These are phyloP conservation scores for Sebastes alutus DNA, from an alignment of 2,797 vertebrate genomes.

Conservation along the genomic window DNA sequence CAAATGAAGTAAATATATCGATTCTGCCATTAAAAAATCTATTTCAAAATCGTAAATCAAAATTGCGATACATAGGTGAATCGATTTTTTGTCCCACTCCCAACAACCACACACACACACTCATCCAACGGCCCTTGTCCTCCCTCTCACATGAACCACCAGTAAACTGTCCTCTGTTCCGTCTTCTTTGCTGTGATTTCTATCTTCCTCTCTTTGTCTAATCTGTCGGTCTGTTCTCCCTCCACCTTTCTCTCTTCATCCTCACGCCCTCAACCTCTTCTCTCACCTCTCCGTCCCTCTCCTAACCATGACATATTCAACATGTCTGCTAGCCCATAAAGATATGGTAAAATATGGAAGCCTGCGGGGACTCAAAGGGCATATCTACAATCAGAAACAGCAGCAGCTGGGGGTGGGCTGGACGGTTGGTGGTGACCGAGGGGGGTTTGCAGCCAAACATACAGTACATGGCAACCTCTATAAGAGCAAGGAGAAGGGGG, in stretches of 20 bases:
- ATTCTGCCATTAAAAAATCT: too few relatives aligned
- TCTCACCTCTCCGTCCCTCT: slow-evolving; percentile 1
- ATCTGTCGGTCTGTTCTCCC: neutral
- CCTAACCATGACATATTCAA: slow-evolving; percentile 46
- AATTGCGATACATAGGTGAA: too few relatives aligned
- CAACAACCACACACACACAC: neutral
- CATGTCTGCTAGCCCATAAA: slow-evolving; percentile 53
- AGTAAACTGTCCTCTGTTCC: neutral
- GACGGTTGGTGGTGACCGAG: neutral
- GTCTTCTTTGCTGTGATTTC: neutral
- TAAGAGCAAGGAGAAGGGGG: neutral
- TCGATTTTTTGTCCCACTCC: too few relatives aligned
- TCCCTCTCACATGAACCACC: neutral
- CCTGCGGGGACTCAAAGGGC: slow-evolving; percentile 63
- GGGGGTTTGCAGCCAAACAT: slow-evolving; percentile 28
- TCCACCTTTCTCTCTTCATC: neutral
- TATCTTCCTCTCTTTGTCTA: neutral
- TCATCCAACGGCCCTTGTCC: neutral
- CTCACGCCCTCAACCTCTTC: neutral
- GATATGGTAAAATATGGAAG: slow-evolving; percentile 78
- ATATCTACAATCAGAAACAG: slow-evolving; percentile 58
- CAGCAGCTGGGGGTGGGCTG: slow-evolving; percentile 40
- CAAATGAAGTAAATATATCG: too few relatives aligned
- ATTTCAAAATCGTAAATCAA: too few relatives aligned
- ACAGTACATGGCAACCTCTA: slow-evolving; percentile 32